Percentiles rank a stretch among this genome's conserved stretches.
Conservation (phyloP, 2,113 vertebrate species). For the Odocoileus hemionus region DNA sequence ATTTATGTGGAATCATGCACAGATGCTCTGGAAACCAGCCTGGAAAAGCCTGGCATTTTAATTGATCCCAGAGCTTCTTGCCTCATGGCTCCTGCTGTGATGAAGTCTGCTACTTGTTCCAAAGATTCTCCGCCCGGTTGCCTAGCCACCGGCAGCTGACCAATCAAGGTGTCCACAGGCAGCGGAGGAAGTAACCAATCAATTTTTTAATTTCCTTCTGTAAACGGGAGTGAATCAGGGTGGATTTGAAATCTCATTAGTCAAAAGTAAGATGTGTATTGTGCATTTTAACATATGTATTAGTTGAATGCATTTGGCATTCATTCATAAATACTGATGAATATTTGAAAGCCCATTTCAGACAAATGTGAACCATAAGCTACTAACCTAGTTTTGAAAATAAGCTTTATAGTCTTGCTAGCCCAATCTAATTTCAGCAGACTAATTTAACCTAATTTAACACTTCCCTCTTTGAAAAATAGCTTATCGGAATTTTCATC, state of each 20-base stretch:
- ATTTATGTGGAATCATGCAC: constrained; percentile 84
- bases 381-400: constrained; percentile 12
- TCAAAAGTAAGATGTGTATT: constrained; percentile 35
- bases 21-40: constrained; percentile 83
- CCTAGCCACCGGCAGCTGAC: constrained; percentile 74
- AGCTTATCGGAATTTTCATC: background rate
- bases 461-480: background rate
- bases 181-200: constrained; percentile 79
- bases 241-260: constrained; percentile 78
- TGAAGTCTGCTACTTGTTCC: constrained; percentile 75
- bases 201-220: constrained; percentile 81
- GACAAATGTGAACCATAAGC: constrained; percentile 23
- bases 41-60: constrained; percentile 87
- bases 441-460: background rate
- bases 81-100: constrained; percentile 77
- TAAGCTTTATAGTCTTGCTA: background rate
- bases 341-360: constrained; percentile 43
- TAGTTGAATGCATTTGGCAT: constrained; percentile 10
- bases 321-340: constrained; percentile 45
- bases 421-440: background rate
- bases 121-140: constrained; percentile 72
- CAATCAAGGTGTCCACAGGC: constrained; percentile 73
- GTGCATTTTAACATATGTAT: constrained; percentile 76
- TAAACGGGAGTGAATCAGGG: constrained; percentile 75
- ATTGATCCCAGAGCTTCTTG: constrained; percentile 85